Conservation (phyloP, 2,113 vertebrate species). For the Brachypteracias leptosomus region DNA sequence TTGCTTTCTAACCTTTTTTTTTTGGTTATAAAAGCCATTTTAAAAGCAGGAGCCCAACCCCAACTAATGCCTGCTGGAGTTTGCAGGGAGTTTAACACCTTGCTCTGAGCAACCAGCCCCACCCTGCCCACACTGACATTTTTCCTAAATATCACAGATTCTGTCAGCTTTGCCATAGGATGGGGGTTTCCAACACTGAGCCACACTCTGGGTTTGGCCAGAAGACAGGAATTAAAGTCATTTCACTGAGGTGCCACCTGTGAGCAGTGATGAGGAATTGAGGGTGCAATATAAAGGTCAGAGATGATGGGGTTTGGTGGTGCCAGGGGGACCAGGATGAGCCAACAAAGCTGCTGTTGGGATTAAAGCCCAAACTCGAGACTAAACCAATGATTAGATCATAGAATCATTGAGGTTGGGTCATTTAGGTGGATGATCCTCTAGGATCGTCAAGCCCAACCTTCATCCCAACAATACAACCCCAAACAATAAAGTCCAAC, state of each 20-base stretch:
- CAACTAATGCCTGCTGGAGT: background rate
- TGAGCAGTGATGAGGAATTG: background rate
- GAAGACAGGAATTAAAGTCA: background rate
- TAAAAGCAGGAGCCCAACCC: background rate
- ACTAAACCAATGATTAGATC: no score
- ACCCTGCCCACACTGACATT: background rate
- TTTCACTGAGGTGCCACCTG: background rate
- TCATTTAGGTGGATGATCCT: no score
- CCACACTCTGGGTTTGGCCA: fast-evolving
- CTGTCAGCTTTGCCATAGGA: background rate
- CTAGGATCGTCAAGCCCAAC: no score
- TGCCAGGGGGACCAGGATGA: background rate
- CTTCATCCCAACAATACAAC: no score
- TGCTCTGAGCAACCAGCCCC: background rate
- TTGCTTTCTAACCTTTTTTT: background rate
- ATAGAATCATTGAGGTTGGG: no score
- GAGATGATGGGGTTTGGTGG: background rate
- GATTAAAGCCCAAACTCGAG: background rate
- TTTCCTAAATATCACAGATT: background rate
- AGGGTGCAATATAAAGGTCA: background rate
- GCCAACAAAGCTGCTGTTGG: background rate
- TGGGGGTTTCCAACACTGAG: background rate
- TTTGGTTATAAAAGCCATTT: background rate
- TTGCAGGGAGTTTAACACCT: background rate
- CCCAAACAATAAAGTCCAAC: no score